phyloP scores from a whole-genome alignment of 2,888 invertebrate genomes.

The Habrosyne pyritoides region DNA sequence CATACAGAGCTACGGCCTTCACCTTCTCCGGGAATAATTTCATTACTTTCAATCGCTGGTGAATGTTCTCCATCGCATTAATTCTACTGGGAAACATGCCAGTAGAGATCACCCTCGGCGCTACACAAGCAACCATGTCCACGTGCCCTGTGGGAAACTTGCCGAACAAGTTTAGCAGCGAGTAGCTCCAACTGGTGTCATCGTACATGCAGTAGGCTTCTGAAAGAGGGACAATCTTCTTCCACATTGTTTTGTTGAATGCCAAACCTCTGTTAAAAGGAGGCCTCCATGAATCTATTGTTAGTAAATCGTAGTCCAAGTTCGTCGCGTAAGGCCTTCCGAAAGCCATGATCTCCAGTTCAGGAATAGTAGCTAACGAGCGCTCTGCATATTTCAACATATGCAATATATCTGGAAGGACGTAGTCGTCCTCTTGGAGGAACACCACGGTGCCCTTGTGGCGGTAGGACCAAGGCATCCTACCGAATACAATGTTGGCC shows the following conservation, averaged over 20 bases:
- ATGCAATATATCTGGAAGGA: conserved; percentile 51
- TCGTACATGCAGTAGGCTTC: conserved; percentile 46
- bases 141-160: conserved; percentile 29
- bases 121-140: conserved; percentile 40
- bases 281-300: conserved; percentile 52
- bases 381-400: conserved; percentile 39
- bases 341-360: conserved; percentile 44
- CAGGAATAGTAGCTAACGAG: conserved; percentile 32
- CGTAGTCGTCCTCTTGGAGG: conserved; percentile 50
- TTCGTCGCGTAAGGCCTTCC: conserved; percentile 33
- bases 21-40: conserved; percentile 40
- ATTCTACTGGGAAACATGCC: conserved; percentile 25
- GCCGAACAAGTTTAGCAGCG: conserved; percentile 43
- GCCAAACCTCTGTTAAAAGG: conserved; percentile 48
- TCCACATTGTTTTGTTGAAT: conserved; percentile 52
- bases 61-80: conserved; percentile 18
- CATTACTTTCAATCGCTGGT: conserved; percentile 11
- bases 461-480: conserved; percentile 26
- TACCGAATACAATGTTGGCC: conserved; percentile 47
- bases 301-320: conserved; percentile 37
- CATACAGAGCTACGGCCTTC: conserved; percentile 36
- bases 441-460: conserved; percentile 45
- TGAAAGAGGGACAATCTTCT: conserved; percentile 27
- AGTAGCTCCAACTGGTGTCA: conserved; percentile 58
- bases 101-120: conserved; percentile 45